These are phyloP conservation scores for Melanotaenia boesemani DNA, from an alignment of 2,797 vertebrate species.

Conservation along the genomic window DNA sequence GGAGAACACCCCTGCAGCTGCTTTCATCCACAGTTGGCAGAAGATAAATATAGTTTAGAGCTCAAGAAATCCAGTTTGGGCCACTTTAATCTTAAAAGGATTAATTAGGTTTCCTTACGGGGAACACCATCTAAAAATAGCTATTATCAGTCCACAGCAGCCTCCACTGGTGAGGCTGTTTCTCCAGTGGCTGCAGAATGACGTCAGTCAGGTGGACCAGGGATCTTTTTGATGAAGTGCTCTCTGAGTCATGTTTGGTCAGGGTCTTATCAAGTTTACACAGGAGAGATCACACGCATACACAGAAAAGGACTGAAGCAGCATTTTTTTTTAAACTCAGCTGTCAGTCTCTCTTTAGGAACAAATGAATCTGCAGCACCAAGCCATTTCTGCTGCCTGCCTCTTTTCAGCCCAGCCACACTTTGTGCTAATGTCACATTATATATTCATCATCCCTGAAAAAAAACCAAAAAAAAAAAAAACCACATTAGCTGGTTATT, in stretches of 20 bases:
- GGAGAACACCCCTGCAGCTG: conserved; percentile 14
- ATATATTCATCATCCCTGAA: conserved; percentile 28
- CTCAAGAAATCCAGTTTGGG: conserved; percentile 24
- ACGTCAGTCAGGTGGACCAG: conserved; percentile 59
- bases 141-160: conserved; percentile 25
- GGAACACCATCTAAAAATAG: conserved; percentile 65
- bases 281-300: conserved; percentile 33
- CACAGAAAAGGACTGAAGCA: conserved; percentile 31
- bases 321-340: conserved; percentile 31
- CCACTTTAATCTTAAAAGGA: conserved; percentile 37
- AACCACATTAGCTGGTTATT: conserved; percentile 56
- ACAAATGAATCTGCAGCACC: conserved; percentile 61
- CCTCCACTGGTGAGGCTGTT: conserved; percentile 17
- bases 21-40: conserved; percentile 15
- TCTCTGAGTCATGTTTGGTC: conserved; percentile 61
- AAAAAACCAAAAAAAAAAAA: no score
- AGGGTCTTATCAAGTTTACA: conserved; percentile 48
- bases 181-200: conserved; percentile 48
- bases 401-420: conserved; percentile 31
- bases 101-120: conserved; percentile 57
- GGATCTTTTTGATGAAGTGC: conserved; percentile 33
- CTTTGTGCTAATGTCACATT: conserved; percentile 57
- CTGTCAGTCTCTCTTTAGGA: conserved; percentile 43
- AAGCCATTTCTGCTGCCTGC: conserved; percentile 28
- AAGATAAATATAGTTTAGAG: conserved; percentile 35